A percentile compares a stretch with the other conserved stretches of the same genome.
phyloP scores from a whole-genome alignment of 2,888 invertebrate genomes.

The Epinotia ramella region DNA sequence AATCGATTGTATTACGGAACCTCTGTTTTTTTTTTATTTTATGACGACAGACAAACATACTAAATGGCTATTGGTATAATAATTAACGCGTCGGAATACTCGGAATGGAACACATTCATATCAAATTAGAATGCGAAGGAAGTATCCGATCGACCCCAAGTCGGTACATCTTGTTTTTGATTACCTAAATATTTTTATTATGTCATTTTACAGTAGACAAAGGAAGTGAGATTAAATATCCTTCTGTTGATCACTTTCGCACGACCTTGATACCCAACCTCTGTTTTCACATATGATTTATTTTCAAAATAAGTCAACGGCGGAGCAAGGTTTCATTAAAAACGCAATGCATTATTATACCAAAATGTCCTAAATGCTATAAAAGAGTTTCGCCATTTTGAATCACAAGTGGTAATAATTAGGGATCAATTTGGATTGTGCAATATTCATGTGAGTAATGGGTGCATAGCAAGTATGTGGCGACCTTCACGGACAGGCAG shows the following conservation, averaged over 20 bases:
- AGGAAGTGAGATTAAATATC: constrained; percentile 36
- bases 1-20: too few species aligned
- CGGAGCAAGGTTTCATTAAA: constrained; percentile 31
- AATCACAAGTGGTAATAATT: not conserved
- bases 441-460: constrained; percentile 7
- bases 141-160: too few species aligned
- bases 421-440: not conserved
- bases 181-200: too few species aligned
- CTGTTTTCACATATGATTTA: constrained; percentile 15
- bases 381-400: not conserved
- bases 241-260: constrained; percentile 13
- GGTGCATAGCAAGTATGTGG: constrained; percentile 36
- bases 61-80: too few species aligned
- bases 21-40: too few species aligned
- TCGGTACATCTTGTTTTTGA: too few species aligned
- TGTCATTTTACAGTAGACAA: not conserved
- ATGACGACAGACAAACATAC: too few species aligned
- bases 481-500: constrained; percentile 67
- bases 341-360: not conserved
- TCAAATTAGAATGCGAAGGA: not conserved
- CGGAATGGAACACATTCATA: too few species aligned
- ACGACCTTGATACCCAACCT: constrained; percentile 12
- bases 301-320: constrained; percentile 23
- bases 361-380: not conserved
- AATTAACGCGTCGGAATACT: too few species aligned